A percentile compares a stretch with the other conserved stretches of the same genome.
phyloP scores from a whole-genome alignment of 2,888 invertebrate genomes.

The Heliconius cydno region DNA sequence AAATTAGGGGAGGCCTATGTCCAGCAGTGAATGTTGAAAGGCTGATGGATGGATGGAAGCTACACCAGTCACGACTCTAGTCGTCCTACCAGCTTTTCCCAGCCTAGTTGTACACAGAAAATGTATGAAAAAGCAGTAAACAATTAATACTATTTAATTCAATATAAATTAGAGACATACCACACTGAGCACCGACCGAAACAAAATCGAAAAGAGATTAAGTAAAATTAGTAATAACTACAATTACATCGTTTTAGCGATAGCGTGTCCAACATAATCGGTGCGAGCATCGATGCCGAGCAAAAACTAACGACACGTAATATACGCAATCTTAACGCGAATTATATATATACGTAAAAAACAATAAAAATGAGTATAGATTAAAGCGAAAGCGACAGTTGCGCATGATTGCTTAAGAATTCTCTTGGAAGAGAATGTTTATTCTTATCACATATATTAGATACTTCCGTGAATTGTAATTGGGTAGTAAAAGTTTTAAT shows the following conservation, averaged over 20 bases:
- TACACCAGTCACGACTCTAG: no score
- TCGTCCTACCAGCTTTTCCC: no score
- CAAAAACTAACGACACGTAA: slow-evolving; percentile 29
- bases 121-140: no score
- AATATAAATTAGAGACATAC: not conserved
- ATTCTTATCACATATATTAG: not conserved
- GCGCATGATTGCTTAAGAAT: slow-evolving; percentile 23
- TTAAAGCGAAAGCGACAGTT: slow-evolving; percentile 33
- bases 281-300: slow-evolving; percentile 21
- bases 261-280: slow-evolving; percentile 36
- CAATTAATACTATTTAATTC: no score
- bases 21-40: no score
- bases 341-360: slow-evolving; percentile 17
- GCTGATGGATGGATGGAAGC: no score
- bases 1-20: no score
- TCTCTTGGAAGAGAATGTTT: not conserved
- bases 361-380: slow-evolving; percentile 12
- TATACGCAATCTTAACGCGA: slow-evolving; percentile 26
- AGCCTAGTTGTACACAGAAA: no score
- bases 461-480: slow-evolving; percentile 11
- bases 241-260: slow-evolving; percentile 5
- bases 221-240: not conserved
- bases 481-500: not conserved
- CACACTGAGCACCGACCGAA: not conserved
- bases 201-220: not conserved